Evolutionary conservation across 2,113 vertebrate genomes (phyloP).

Genomic region (Nothobranchius furzeri): DNA sequence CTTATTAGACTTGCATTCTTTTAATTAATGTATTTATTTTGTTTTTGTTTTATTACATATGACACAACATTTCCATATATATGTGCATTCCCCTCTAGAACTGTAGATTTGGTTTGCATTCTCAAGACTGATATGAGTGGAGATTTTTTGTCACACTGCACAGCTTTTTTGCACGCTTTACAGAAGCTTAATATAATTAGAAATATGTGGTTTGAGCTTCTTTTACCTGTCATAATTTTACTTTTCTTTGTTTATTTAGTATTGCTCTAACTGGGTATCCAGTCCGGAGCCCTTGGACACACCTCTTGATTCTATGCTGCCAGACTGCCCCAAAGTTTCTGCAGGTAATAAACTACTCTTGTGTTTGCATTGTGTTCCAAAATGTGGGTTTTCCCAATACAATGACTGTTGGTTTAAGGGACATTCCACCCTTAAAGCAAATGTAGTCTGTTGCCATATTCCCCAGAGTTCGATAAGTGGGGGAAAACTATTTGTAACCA

Average conservation of each 20-base stretch:
- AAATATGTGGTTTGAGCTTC: neutral
- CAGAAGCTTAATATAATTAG: neutral
- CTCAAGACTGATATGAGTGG: neutral
- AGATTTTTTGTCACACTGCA: neutral
- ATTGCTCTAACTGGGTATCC: slow-evolving; percentile 96
- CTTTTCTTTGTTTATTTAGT: slow-evolving; percentile 74
- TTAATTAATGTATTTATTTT: neutral
- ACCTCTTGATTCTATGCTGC: slow-evolving; percentile 91
- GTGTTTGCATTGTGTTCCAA: neutral
- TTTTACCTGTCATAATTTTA: neutral
- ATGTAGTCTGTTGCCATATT: no score
- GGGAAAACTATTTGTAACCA: no score
- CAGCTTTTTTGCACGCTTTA: no score
- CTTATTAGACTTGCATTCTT: slow-evolving; percentile 1
- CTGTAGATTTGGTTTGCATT: neutral
- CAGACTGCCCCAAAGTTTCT: slow-evolving; percentile 93
- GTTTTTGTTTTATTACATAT: neutral
- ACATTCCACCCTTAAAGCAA: no score
- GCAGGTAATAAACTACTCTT: slow-evolving; percentile 84
- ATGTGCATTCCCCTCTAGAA: neutral
- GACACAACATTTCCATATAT: neutral
- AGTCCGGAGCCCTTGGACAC: slow-evolving; percentile 93
- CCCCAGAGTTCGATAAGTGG: no score
- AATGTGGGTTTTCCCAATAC: neutral
- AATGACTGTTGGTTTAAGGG: no score